Conservation (phyloP, 2,797 vertebrate genomes). For the Florisuga fusca region DNA sequence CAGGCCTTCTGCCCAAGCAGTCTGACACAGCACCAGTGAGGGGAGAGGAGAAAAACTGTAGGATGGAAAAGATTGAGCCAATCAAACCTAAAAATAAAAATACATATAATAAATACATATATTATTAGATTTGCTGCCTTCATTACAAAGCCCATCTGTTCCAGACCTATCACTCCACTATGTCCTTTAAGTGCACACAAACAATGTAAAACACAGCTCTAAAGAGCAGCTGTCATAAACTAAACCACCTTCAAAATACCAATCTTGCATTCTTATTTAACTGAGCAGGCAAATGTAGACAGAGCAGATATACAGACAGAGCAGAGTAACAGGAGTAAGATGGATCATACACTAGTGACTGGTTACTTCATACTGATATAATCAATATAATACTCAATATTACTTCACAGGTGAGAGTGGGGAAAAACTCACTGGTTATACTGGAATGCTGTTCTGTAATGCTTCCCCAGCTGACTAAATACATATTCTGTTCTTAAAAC, state of each 20-base stretch:
- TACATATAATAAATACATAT: background rate
- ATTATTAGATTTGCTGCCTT: background rate
- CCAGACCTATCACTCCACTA: background rate
- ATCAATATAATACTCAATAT: background rate
- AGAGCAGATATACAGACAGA: background rate
- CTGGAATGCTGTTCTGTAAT: background rate
- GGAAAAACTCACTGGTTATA: background rate
- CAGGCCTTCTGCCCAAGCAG: conserved; percentile 86
- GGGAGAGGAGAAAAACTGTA: conserved; percentile 93
- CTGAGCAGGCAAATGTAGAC: background rate
- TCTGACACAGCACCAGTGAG: conserved; percentile 91
- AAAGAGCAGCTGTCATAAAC: background rate
- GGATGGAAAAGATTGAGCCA: conserved; percentile 91
- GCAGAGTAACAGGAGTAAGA: background rate
- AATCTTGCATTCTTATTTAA: background rate
- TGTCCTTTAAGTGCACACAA: background rate
- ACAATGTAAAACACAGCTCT: background rate
- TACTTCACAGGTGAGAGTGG: background rate
- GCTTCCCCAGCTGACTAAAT: background rate
- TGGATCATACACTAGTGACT: background rate
- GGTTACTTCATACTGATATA: background rate
- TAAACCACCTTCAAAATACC: background rate
- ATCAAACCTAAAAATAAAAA: conserved; percentile 86
- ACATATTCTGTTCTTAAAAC: background rate
- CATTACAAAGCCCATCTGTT: background rate